A percentile compares a stretch with the other conserved stretches of the same genome.
Evolutionary conservation across 2,113 vertebrate species (phyloP).

Genomic region (Mungos mungo): DNA sequence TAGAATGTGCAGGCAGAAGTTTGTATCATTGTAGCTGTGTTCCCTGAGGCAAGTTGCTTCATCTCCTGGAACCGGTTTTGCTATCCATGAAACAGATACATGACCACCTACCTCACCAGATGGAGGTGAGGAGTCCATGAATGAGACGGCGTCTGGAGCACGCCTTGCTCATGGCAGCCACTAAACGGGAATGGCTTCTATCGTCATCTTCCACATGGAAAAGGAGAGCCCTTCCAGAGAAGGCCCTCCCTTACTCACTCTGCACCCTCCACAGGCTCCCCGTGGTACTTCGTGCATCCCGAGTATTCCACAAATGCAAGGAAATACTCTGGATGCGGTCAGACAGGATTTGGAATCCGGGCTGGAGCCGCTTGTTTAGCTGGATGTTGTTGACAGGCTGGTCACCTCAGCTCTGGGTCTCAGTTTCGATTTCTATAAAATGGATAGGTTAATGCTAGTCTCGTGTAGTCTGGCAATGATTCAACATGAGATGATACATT

Average conservation of each 20-base stretch:
- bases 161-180: not conserved
- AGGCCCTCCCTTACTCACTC: not conserved
- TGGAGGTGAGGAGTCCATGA: not conserved
- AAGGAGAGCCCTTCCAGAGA: not conserved
- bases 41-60: not conserved
- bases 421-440: not conserved
- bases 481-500: not conserved
- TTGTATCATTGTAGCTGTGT: not conserved
- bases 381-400: no score
- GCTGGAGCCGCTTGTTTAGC: not conserved
- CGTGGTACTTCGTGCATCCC: accelerated
- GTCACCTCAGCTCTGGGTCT: not conserved
- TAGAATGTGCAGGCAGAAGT: not conserved
- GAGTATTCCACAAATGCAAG: not conserved
- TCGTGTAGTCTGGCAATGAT: not conserved
- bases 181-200: no score
- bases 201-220: not conserved
- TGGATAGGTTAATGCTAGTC: not conserved
- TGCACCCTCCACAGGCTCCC: not conserved
- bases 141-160: not conserved
- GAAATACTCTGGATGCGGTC: not conserved
- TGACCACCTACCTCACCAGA: not conserved
- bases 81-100: not conserved
- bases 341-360: not conserved
- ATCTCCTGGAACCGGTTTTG: not conserved